phyloP scores from a whole-genome alignment of 2,797 vertebrate genomes.

The Cyclopterus lumpus region DNA sequence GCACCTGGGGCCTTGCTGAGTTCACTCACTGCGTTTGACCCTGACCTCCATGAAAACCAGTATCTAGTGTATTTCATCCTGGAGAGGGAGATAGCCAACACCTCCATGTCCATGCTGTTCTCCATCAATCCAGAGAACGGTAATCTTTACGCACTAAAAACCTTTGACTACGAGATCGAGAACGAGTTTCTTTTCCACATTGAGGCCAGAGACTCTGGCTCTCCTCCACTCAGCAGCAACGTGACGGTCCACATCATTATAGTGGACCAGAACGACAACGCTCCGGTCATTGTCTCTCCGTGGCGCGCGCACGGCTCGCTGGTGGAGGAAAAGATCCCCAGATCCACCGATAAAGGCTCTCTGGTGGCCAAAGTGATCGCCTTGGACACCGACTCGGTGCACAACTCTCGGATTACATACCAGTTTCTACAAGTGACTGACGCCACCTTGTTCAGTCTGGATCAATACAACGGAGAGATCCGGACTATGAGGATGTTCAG shows the following conservation, averaged over 20 bases:
- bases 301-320: slow-evolving; percentile 63
- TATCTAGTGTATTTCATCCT: slow-evolving; percentile 77
- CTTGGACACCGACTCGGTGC: slow-evolving; percentile 68
- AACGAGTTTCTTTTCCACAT: slow-evolving; percentile 74
- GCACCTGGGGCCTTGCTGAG: slow-evolving; percentile 73
- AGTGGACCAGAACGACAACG: slow-evolving; percentile 76
- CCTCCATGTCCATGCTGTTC: slow-evolving; percentile 75
- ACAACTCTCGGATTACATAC: slow-evolving; percentile 69
- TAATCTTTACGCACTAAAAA: slow-evolving; percentile 57
- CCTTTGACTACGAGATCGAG: slow-evolving; percentile 77
- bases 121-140: slow-evolving; percentile 72
- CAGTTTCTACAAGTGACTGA: slow-evolving; percentile 63
- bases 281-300: slow-evolving; percentile 48
- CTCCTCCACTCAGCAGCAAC: slow-evolving; percentile 70
- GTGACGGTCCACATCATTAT: slow-evolving; percentile 71
- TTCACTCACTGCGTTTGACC: slow-evolving; percentile 72
- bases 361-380: slow-evolving; percentile 75
- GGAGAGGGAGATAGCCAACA: slow-evolving; percentile 72
- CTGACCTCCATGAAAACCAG: slow-evolving; percentile 78
- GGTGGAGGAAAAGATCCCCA: slow-evolving; percentile 70
- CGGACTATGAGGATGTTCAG: slow-evolving; percentile 64
- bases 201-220: slow-evolving; percentile 74
- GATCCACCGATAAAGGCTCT: slow-evolving; percentile 69
- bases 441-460: slow-evolving; percentile 61
- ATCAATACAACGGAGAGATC: slow-evolving; percentile 66